Percentiles rank a stretch among this genome's conserved stretches.
phyloP scores from a whole-genome alignment of 1,140 invertebrate genomes.

The Drosophila leontia region DNA sequence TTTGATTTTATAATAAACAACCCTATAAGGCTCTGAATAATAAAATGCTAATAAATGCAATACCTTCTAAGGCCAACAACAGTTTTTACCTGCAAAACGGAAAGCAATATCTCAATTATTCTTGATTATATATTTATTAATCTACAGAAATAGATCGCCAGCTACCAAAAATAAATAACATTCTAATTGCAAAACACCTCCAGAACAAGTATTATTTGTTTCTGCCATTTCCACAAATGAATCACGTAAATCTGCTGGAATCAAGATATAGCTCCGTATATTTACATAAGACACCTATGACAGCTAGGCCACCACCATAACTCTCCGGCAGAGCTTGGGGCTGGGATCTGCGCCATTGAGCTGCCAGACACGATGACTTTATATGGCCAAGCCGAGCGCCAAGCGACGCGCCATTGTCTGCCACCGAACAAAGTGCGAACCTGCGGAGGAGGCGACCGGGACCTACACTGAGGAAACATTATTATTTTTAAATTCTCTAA shows the following conservation, averaged over 20 bases:
- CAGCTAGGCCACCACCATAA: slow-evolving; percentile 36
- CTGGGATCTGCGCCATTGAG: slow-evolving; percentile 34
- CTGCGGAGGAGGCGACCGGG: slow-evolving; percentile 61
- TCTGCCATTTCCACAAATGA: slow-evolving; percentile 35
- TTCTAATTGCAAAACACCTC: slow-evolving; percentile 39
- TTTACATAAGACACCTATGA: slow-evolving; percentile 45
- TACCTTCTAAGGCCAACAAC: slow-evolving; percentile 30
- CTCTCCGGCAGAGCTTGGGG: slow-evolving; percentile 23
- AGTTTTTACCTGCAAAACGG: background rate
- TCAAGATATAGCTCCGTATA: slow-evolving; percentile 35
- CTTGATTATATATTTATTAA: slow-evolving; percentile 1
- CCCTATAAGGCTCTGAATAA: slow-evolving; percentile 27
- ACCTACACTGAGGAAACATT: slow-evolving; percentile 14
- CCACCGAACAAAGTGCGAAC: slow-evolving; percentile 37
- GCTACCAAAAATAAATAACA: slow-evolving; percentile 35
- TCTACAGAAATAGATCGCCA: slow-evolving; percentile 30
- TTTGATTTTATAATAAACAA: background rate
- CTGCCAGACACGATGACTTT: slow-evolving; percentile 57
- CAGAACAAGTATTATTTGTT: slow-evolving; percentile 23
- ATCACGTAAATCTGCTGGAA: slow-evolving; percentile 44
- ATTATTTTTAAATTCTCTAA: background rate
- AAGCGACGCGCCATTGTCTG: slow-evolving; percentile 61
- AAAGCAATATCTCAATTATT: slow-evolving; percentile 28
- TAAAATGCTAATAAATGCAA: slow-evolving; percentile 22
- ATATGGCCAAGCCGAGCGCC: slow-evolving; percentile 65